Percentiles rank a stretch among this genome's conserved stretches.
Evolutionary conservation across 2,797 vertebrate species (phyloP).

Genomic region (Psittacula echo): DNA sequence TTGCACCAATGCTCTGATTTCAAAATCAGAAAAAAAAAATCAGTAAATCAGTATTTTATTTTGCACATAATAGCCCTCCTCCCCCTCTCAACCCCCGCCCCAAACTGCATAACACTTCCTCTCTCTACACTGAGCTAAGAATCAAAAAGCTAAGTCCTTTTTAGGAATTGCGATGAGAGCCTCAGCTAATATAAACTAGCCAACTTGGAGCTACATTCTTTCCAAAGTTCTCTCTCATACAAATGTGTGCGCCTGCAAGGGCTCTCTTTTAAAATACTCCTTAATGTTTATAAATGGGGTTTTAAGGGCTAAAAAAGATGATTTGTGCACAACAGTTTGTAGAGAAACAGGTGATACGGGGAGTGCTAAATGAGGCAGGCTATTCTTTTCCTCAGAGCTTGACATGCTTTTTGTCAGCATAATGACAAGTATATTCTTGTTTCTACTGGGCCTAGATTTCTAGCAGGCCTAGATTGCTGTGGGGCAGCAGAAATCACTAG

Average conservation of each 20-base stretch:
- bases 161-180: background rate
- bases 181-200: background rate
- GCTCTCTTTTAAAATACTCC: background rate
- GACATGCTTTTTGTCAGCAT: background rate
- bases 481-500: background rate
- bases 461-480: background rate
- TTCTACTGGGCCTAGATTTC: background rate
- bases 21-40: background rate
- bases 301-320: background rate
- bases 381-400: background rate
- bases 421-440: background rate
- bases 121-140: background rate
- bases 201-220: background rate
- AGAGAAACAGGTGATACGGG: background rate
- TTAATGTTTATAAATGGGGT: background rate
- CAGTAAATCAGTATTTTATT: background rate
- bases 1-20: background rate
- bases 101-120: background rate
- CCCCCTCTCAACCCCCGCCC: background rate
- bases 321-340: background rate
- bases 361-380: background rate
- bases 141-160: conserved; percentile 1
- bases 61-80: background rate
- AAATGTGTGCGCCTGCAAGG: rapidly evolving
- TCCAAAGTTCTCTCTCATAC: background rate